A percentile compares a stretch with the other conserved stretches of the same genome.
phyloP scores from a whole-genome alignment of 2,888 invertebrate species.

The Eugnorisma glareosa region DNA sequence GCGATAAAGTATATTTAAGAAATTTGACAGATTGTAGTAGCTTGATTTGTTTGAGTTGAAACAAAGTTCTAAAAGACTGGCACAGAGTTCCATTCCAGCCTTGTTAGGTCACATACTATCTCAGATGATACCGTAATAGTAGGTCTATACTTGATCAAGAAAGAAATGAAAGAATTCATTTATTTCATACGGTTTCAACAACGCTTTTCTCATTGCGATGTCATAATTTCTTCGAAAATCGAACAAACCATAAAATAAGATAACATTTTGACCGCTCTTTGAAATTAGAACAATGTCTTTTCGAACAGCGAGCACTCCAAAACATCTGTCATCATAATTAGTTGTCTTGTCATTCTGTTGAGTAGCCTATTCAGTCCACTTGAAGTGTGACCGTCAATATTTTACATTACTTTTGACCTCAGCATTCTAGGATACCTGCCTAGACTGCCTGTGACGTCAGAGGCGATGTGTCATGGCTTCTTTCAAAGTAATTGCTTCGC shows the following conservation, averaged over 20 bases:
- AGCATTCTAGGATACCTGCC: slow-evolving; percentile 15
- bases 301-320: neutral
- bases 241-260: neutral
- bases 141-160: neutral
- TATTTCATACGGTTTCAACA: neutral
- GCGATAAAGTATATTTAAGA: no score
- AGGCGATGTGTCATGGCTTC: slow-evolving; percentile 32
- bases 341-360: neutral
- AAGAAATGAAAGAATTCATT: neutral
- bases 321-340: neutral
- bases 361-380: neutral
- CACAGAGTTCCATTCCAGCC: neutral
- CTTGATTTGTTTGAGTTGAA: no score
- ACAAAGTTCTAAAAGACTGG: neutral
- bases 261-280: slow-evolving; percentile 8
- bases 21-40: no score
- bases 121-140: neutral
- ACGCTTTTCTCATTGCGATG: neutral
- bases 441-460: slow-evolving; percentile 27
- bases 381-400: neutral
- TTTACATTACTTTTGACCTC: slow-evolving; percentile 6
- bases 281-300: slow-evolving; percentile 20
- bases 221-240: slow-evolving; percentile 1
- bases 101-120: no score
- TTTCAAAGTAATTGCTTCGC: slow-evolving; percentile 18